Percentiles rank a stretch among this genome's conserved stretches.
These are phyloP conservation scores for Saturnia pavonia DNA, from an alignment of 2,888 invertebrate genomes.

Conservation along the genomic window DNA sequence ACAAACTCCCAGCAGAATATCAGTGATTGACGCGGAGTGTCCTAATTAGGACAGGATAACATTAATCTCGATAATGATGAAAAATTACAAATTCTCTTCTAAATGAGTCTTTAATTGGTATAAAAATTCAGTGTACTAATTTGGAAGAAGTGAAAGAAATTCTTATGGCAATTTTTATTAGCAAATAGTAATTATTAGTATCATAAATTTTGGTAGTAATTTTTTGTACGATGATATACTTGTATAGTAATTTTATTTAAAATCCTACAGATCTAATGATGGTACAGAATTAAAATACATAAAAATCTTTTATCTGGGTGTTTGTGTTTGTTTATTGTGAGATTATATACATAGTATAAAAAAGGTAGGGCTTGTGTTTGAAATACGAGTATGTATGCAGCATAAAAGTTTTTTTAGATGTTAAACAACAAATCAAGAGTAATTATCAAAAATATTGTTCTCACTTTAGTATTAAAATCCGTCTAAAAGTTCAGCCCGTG, in stretches of 20 bases:
- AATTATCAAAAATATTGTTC: background rate
- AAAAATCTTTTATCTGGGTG: too few relatives aligned
- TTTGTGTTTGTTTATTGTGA: too few relatives aligned
- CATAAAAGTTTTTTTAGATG: background rate
- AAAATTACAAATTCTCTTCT: background rate
- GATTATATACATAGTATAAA: too few relatives aligned
- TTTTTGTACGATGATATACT: background rate
- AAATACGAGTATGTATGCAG: too few relatives aligned
- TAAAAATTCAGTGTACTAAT: background rate
- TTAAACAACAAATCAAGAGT: background rate
- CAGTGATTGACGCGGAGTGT: constrained; percentile 55
- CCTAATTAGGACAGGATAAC: constrained; percentile 58
- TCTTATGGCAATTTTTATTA: background rate
- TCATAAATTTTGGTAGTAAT: background rate
- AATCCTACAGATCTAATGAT: too few relatives aligned
- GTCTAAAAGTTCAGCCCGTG: constrained; percentile 35
- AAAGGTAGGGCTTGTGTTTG: too few relatives aligned
- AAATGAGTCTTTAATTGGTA: background rate
- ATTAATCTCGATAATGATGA: constrained; percentile 62
- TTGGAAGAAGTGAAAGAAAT: background rate
- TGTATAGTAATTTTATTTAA: too few relatives aligned
- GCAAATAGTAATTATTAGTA: background rate
- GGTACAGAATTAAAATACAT: too few relatives aligned
- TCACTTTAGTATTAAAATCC: constrained; percentile 25
- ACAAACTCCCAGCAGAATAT: constrained; percentile 48